Conservation (phyloP, 2,888 invertebrate species). For the Thumatha senex region DNA sequence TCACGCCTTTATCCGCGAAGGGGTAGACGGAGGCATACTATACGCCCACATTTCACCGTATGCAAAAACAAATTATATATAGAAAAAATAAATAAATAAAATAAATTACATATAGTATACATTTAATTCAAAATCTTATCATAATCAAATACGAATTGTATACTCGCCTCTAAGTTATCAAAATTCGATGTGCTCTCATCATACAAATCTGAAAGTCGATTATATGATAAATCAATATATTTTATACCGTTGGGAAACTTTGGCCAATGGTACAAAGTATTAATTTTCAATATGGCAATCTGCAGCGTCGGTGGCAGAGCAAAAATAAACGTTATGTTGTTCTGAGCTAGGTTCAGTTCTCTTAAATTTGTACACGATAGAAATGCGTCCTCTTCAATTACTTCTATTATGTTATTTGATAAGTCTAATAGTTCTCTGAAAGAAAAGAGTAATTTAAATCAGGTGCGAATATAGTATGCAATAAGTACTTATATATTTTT, state of each 20-base stretch:
- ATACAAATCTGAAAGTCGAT: conserved; percentile 63
- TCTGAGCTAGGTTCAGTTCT: conserved; percentile 74
- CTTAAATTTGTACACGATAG: conserved; percentile 59
- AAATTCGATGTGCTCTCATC: conserved; percentile 58
- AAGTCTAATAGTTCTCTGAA: conserved; percentile 73
- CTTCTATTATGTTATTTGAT: conserved; percentile 74
- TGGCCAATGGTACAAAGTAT: conserved; percentile 73
- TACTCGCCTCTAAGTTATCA: conserved; percentile 69
- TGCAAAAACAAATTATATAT: too few relatives aligned
- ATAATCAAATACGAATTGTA: neutral
- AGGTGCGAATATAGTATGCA: too few relatives aligned
- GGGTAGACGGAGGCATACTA: too few relatives aligned
- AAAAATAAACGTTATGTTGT: conserved; percentile 72
- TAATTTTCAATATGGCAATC: conserved; percentile 67
- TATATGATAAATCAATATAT: conserved; percentile 72
- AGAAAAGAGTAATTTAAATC: conserved; percentile 13
- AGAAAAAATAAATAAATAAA: too few relatives aligned
- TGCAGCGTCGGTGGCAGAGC: conserved; percentile 65
- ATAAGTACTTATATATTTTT: too few relatives aligned
- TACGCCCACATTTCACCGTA: too few relatives aligned
- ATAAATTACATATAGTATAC: too few relatives aligned
- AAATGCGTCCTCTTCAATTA: conserved; percentile 70
- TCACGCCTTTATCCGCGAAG: too few relatives aligned
- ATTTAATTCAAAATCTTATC: neutral
- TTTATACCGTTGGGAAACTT: conserved; percentile 68